These are phyloP conservation scores for Conomelus anceps DNA, from an alignment of 2,888 invertebrate species.

Conservation along the genomic window DNA sequence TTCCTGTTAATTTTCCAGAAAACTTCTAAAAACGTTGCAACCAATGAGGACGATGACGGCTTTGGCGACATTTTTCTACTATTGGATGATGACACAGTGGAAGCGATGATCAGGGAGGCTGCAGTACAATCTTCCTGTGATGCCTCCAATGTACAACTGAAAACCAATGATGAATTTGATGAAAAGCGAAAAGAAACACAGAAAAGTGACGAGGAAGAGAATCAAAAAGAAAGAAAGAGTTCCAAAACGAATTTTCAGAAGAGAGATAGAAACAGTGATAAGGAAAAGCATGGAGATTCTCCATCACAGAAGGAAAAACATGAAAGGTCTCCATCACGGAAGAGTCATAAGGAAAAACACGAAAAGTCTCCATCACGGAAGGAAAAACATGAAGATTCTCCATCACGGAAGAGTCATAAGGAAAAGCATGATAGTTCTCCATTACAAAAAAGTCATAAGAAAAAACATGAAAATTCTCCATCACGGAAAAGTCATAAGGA, in stretches of 20 bases:
- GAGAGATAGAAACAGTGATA: not conserved
- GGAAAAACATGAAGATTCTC: not conserved
- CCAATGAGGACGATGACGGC: slow-evolving; percentile 59
- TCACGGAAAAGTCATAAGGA: not conserved
- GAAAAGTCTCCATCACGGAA: not conserved
- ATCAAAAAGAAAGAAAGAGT: too few relatives aligned
- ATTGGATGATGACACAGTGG: slow-evolving; percentile 51
- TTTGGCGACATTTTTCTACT: slow-evolving; percentile 62
- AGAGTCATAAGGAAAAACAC: not conserved
- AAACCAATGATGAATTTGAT: too few relatives aligned
- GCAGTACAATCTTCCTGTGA: not conserved
- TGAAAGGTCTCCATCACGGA: not conserved
- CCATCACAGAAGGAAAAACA: not conserved
- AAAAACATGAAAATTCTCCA: not conserved
- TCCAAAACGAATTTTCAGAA: too few relatives aligned
- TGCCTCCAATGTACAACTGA: not conserved
- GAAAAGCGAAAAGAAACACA: slow-evolving; percentile 34
- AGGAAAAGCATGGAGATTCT: not conserved
- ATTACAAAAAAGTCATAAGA: not conserved
- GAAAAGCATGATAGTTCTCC: not conserved
- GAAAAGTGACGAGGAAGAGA: slow-evolving; percentile 23
- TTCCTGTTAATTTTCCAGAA: slow-evolving; percentile 15
- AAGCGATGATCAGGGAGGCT: slow-evolving; percentile 30
- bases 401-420: not conserved
- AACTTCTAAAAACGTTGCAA: slow-evolving; percentile 34